phyloP scores from a whole-genome alignment of 1,140 invertebrate species.

The Papilio polytes region DNA sequence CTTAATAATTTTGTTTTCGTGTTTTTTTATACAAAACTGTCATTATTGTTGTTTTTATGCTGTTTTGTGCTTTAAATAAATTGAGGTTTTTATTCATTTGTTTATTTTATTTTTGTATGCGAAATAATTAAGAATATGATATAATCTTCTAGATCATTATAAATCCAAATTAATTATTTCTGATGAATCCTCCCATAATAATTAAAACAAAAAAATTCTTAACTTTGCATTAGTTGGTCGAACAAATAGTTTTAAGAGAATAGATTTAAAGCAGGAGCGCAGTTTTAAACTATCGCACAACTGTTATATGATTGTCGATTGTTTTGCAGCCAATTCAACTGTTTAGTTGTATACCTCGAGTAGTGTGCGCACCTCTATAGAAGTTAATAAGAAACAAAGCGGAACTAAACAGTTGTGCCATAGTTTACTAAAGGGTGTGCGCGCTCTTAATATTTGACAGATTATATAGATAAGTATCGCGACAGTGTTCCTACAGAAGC shows the following conservation, averaged over 20 bases:
- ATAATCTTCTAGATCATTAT: too few species aligned
- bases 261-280: background rate
- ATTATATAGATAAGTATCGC: background rate
- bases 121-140: background rate
- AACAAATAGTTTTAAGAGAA: background rate
- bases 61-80: constrained; percentile 7
- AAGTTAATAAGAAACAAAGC: too few species aligned
- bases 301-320: too few species aligned
- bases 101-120: constrained; percentile 8
- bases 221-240: background rate
- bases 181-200: background rate
- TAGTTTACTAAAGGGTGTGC: too few species aligned
- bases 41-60: background rate
- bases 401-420: too few species aligned
- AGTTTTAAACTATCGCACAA: too few species aligned
- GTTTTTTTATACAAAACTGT: background rate
- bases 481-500: too few species aligned
- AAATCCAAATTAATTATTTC: background rate
- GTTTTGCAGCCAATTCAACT: too few species aligned
- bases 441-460: background rate
- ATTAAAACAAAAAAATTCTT: too few species aligned
- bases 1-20: background rate
- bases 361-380: too few species aligned
- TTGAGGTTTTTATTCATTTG: background rate
- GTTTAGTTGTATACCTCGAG: too few species aligned